phyloP scores from a whole-genome alignment of 64 coral and sea anemone species.

The Pocillopora verrucosa region DNA sequence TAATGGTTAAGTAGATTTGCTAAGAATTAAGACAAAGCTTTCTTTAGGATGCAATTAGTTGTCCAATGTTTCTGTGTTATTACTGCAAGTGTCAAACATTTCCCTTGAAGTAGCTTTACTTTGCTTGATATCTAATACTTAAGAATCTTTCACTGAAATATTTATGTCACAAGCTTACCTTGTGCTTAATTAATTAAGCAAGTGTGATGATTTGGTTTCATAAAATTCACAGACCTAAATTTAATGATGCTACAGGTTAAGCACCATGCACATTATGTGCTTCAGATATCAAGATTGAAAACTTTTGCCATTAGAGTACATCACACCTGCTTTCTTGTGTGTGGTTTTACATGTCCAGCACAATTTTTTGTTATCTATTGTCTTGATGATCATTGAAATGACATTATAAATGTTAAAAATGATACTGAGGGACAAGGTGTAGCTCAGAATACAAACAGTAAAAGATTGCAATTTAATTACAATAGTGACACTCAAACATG shows the following conservation, averaged over 20 bases:
- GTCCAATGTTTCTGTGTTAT: background rate
- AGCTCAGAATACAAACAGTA: no score
- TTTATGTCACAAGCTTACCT: background rate
- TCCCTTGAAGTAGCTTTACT: background rate
- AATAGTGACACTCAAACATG: no score
- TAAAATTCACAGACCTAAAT: background rate
- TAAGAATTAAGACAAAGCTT: constrained; percentile 6
- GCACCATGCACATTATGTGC: no score
- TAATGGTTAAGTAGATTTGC: constrained; percentile 2
- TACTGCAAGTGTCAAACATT: background rate
- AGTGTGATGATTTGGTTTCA: background rate
- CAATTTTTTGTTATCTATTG: no score
- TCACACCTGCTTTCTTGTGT: no score
- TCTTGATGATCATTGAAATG: no score
- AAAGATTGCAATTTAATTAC: no score
- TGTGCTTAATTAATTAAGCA: background rate
- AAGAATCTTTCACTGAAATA: background rate
- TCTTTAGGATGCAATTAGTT: background rate
- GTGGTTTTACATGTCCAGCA: no score
- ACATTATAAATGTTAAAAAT: no score
- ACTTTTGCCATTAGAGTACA: no score
- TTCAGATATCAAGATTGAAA: no score
- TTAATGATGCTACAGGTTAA: background rate
- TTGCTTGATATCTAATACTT: background rate
- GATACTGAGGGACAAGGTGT: no score